Evolutionary conservation across 2,113 vertebrate species (phyloP).

Genomic region (Anser brachyrhynchus): DNA sequence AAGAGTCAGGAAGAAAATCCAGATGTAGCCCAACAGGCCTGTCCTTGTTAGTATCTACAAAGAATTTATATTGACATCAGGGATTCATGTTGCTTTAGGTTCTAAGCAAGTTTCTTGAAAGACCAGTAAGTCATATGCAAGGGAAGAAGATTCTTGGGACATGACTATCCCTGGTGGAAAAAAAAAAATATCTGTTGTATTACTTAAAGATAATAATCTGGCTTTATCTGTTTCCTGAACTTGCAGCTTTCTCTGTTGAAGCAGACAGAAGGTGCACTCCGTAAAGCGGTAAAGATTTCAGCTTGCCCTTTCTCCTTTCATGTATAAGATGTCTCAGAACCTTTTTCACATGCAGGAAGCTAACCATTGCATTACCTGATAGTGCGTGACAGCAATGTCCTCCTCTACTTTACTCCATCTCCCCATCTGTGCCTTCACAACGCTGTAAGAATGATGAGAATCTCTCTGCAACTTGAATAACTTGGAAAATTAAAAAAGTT

Average conservation of each 20-base stretch:
- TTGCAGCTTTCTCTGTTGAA: neutral
- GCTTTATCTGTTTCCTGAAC: neutral
- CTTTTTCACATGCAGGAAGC: neutral
- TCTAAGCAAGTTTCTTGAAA: neutral
- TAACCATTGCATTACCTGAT: neutral
- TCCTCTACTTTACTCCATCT: neutral
- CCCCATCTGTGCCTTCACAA: neutral
- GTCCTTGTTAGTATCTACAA: neutral
- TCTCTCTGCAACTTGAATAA: neutral
- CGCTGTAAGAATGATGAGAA: neutral
- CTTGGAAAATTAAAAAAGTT: neutral
- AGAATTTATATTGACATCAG: neutral
- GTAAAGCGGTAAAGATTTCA: neutral
- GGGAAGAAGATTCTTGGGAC: neutral
- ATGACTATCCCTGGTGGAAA: neutral
- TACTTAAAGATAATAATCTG: neutral
- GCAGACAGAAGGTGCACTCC: neutral
- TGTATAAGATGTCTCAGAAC: neutral
- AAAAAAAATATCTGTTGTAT: neutral
- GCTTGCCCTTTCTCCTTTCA: neutral
- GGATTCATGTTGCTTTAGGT: neutral
- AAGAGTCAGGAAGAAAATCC: neutral
- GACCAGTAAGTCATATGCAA: neutral
- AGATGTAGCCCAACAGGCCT: neutral
- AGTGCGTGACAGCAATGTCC: fast-evolving